Conservation (phyloP, 2,797 vertebrate species). For the Diplodus puntazzo region DNA sequence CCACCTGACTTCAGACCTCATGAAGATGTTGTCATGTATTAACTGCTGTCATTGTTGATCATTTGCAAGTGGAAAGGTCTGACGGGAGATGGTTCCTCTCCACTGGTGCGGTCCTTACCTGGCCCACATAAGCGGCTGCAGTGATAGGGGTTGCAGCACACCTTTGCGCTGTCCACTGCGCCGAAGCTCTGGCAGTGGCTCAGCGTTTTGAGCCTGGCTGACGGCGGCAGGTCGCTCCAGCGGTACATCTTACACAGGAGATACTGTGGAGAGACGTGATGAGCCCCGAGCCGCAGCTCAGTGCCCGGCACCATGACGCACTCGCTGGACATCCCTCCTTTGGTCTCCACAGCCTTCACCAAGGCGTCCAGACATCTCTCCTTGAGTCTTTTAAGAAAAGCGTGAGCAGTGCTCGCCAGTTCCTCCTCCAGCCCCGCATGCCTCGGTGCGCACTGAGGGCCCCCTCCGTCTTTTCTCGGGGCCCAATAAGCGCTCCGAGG, state of each 20-base stretch:
- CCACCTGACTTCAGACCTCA: constrained; percentile 2
- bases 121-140: constrained; percentile 96
- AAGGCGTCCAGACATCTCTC: constrained; percentile 92
- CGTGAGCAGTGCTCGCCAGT: constrained; percentile 88
- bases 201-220: constrained; percentile 91
- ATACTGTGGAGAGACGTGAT: constrained; percentile 88
- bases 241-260: constrained; percentile 93
- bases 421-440: constrained; percentile 83
- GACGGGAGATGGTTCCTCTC: no score
- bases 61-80: background rate
- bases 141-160: constrained; percentile 98
- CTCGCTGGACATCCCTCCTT: constrained; percentile 89
- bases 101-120: constrained; percentile 85
- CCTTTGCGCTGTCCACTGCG: constrained; percentile 82
- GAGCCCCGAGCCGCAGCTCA: constrained; percentile 88
- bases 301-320: constrained; percentile 88
- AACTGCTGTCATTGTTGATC: no score
- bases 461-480: constrained; percentile 73
- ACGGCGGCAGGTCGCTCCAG: constrained; percentile 94
- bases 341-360: constrained; percentile 93
- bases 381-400: constrained; percentile 92
- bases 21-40: background rate
- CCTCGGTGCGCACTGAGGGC: constrained; percentile 74
- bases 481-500: constrained; percentile 72
- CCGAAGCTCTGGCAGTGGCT: constrained; percentile 92